Evolutionary conservation across 2,888 invertebrate species (phyloP).

Genomic region (Cartodere bifasciata): DNA sequence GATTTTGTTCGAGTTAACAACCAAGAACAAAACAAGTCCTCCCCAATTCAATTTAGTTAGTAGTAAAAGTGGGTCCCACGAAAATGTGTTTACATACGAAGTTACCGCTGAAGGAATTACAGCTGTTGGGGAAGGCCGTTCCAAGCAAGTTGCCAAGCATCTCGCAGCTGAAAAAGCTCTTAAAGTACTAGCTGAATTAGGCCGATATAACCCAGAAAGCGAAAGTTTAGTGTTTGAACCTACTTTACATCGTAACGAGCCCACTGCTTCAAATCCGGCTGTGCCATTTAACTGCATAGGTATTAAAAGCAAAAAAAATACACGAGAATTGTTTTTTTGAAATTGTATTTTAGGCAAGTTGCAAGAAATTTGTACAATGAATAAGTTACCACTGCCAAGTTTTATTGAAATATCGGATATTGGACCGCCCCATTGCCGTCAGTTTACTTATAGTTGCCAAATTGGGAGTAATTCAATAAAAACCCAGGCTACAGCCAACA

Average conservation of each 20-base stretch:
- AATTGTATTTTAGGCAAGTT: conserved; percentile 19
- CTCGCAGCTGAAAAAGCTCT: conserved; percentile 42
- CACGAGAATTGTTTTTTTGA: not conserved
- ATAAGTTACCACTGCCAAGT: conserved; percentile 38
- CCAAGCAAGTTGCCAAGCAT: conserved; percentile 49
- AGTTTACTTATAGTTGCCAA: conserved; percentile 46
- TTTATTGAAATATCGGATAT: conserved; percentile 47
- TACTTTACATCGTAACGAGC: conserved; percentile 15
- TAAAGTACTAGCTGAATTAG: conserved; percentile 29
- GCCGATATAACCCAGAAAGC: conserved; percentile 24
- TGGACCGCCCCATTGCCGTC: conserved; percentile 52
- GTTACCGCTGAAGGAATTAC: conserved; percentile 30
- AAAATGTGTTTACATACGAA: conserved; percentile 38
- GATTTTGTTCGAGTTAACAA: conserved; percentile 52
- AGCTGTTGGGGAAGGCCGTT: conserved; percentile 30
- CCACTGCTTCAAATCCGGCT: conserved; percentile 14
- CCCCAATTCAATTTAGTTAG: conserved; percentile 37
- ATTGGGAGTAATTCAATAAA: conserved; percentile 41
- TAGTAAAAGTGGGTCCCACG: conserved; percentile 26
- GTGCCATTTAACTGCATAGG: conserved; percentile 20
- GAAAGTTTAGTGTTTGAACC: conserved; percentile 22
- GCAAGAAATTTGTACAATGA: conserved; percentile 35
- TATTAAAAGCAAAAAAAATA: conserved; percentile 1
- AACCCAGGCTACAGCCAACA: conserved; percentile 43
- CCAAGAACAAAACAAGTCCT: conserved; percentile 38